Conservation (phyloP, 2,888 invertebrate species). For the Polyommatus iphigenia region DNA sequence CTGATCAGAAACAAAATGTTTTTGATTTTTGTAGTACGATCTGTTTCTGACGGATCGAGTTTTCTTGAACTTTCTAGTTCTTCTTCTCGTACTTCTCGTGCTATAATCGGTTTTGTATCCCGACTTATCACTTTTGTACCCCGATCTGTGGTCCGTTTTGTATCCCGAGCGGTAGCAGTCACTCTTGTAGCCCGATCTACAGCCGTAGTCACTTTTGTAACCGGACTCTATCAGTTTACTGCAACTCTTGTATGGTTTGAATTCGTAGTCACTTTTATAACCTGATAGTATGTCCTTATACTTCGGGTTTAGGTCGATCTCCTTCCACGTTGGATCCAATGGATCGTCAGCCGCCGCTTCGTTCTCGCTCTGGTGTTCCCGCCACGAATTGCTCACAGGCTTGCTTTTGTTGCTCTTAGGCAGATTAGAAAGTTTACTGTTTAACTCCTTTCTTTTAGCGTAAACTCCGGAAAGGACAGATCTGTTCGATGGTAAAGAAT, state of each 20-base stretch:
- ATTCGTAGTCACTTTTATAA: slow-evolving; percentile 81
- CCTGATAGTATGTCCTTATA: slow-evolving; percentile 81
- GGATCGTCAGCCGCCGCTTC: slow-evolving; percentile 78
- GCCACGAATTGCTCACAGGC: slow-evolving; percentile 66
- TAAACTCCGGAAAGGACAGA: slow-evolving; percentile 75
- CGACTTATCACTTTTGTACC: slow-evolving; percentile 82
- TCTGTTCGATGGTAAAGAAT: slow-evolving; percentile 60
- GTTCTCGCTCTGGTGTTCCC: slow-evolving; percentile 75
- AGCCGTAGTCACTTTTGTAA: slow-evolving; percentile 82
- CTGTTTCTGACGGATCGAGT: slow-evolving; percentile 74
- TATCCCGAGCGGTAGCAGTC: slow-evolving; percentile 79
- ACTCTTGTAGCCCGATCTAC: slow-evolving; percentile 75
- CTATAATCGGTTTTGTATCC: slow-evolving; percentile 82
- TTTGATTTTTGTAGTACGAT: slow-evolving; percentile 78
- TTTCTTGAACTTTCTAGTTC: slow-evolving; percentile 75
- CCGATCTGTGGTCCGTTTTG: slow-evolving; percentile 81
- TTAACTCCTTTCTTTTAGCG: slow-evolving; percentile 75
- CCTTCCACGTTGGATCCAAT: slow-evolving; percentile 82
- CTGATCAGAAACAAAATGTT: slow-evolving; percentile 79
- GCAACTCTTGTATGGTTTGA: slow-evolving; percentile 75
- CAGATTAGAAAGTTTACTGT: slow-evolving; percentile 66
- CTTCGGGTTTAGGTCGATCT: slow-evolving; percentile 83
- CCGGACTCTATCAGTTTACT: slow-evolving; percentile 79
- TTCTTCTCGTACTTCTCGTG: slow-evolving; percentile 69
- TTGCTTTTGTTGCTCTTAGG: slow-evolving; percentile 65